A percentile compares a stretch with the other conserved stretches of the same genome.
These are phyloP conservation scores for Chaunax sp. DNA, from an alignment of 2,797 vertebrate species.

Conservation along the genomic window DNA sequence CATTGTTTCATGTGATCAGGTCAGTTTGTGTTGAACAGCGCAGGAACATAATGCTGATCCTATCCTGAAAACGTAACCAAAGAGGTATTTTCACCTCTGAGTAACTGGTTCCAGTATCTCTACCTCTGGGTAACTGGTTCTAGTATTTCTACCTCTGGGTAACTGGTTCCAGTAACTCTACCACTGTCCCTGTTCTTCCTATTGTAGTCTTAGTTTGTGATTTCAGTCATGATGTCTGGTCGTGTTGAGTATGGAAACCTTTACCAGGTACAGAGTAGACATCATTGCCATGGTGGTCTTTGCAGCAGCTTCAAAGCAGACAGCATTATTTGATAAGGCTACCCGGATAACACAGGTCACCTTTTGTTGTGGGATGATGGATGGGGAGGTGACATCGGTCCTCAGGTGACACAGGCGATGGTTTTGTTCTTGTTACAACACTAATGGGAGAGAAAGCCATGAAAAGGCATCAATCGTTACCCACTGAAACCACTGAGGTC, in stretches of 20 bases:
- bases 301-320: conserved; percentile 12
- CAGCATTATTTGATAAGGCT: conserved; percentile 21
- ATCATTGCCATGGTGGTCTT: neutral
- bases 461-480: conserved; percentile 40
- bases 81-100: too few relatives aligned
- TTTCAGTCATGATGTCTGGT: neutral
- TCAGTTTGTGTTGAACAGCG: too few relatives aligned
- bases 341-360: conserved; percentile 38
- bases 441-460: conserved; percentile 46
- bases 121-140: too few relatives aligned
- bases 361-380: conserved; percentile 52
- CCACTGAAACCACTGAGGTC: conserved; percentile 25
- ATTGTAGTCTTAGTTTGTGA: neutral
- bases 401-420: conserved; percentile 48
- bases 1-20: too few relatives aligned
- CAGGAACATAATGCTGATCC: too few relatives aligned
- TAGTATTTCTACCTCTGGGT: too few relatives aligned
- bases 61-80: too few relatives aligned
- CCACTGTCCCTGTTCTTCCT: too few relatives aligned
- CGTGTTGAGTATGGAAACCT: neutral
- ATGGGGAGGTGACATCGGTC: conserved; percentile 39
- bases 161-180: too few relatives aligned
- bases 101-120: too few relatives aligned
- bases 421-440: conserved; percentile 28
- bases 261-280: neutral